phyloP scores from a whole-genome alignment of 2,113 vertebrate species.

The Chaetorhynchus papuensis region DNA sequence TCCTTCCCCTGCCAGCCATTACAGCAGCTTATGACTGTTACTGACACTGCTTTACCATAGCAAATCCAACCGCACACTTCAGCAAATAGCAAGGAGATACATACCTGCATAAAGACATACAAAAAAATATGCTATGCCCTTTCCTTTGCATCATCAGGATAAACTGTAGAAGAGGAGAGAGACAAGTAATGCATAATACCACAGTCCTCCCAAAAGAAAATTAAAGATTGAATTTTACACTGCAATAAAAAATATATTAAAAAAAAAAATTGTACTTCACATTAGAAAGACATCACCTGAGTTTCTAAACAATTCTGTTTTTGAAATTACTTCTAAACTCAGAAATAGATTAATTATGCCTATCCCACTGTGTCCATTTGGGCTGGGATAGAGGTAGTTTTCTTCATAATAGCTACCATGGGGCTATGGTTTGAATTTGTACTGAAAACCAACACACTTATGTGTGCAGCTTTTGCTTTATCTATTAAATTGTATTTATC shows the following conservation, averaged over 20 bases:
- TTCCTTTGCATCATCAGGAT: not conserved
- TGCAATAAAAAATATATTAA: not conserved
- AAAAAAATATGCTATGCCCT: not conserved
- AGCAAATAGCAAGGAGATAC: not conserved
- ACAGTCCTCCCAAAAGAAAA: not conserved
- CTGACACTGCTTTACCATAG: not conserved
- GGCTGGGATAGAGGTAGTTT: not conserved
- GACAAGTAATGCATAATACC: not conserved
- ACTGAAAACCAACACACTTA: not conserved
- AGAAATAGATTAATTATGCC: not conserved
- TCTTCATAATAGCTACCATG: not conserved
- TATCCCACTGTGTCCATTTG: not conserved
- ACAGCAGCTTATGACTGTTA: not conserved
- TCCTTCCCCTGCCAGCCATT: not conserved
- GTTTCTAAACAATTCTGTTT: not conserved
- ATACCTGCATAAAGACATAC: not conserved
- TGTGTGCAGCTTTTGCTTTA: rapidly evolving
- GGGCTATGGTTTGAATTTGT: not conserved
- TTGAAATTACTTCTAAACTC: not conserved
- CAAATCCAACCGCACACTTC: not conserved
- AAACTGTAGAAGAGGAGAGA: not conserved
- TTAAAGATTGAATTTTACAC: not conserved
- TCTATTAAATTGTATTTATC: not conserved
- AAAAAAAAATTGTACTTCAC: not conserved
- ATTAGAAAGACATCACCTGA: not conserved